Percentiles rank a stretch among this genome's conserved stretches.
Conservation (phyloP, 2,113 vertebrate species). For the Rhegmatorhina hoffmannsi region DNA sequence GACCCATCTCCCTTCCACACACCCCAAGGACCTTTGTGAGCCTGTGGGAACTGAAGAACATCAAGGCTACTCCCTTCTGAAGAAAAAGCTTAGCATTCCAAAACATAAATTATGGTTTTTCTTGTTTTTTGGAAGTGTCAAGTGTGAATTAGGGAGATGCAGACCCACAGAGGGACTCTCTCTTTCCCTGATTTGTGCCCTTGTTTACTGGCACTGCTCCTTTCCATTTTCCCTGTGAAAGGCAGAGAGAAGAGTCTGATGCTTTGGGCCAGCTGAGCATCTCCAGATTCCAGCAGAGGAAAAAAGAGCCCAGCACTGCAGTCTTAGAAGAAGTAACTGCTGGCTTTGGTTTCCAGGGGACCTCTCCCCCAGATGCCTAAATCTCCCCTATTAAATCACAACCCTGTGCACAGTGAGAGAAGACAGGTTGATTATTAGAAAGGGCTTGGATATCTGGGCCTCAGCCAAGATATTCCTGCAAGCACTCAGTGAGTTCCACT, state of each 20-base stretch:
- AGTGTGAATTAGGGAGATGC: background rate
- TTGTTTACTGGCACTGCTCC: background rate
- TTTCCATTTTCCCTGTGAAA: background rate
- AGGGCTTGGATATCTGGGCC: background rate
- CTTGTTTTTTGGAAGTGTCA: background rate
- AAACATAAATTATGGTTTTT: background rate
- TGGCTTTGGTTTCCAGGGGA: background rate
- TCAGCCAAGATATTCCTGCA: background rate
- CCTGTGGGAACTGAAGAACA: background rate
- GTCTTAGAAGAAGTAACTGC: background rate
- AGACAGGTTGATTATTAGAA: background rate
- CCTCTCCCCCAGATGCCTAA: background rate
- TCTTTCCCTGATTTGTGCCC: rapidly evolving
- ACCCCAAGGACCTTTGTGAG: background rate
- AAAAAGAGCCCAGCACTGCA: background rate
- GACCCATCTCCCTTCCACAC: background rate
- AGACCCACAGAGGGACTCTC: rapidly evolving
- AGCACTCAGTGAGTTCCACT: background rate
- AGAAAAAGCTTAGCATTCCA: background rate
- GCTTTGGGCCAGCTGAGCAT: background rate
- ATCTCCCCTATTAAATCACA: background rate
- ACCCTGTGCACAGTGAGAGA: background rate
- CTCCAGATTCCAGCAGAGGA: background rate
- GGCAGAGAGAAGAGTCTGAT: background rate
- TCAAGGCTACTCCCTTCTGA: background rate